Evolutionary conservation across 2,113 vertebrate species (phyloP).

Genomic region (Turdus rufiventris): DNA sequence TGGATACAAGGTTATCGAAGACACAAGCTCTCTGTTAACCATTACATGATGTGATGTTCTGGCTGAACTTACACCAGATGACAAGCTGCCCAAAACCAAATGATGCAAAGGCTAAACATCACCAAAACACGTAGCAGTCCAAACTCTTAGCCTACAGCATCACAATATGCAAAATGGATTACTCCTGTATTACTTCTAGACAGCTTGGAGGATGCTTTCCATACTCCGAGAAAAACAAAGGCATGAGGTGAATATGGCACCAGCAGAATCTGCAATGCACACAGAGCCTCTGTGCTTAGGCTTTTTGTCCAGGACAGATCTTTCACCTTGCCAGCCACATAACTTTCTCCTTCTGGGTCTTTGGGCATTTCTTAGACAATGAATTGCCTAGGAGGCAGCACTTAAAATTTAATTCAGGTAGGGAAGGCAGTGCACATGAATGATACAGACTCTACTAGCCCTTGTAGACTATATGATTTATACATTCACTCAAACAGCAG

Average conservation of each 20-base stretch:
- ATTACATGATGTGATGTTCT: neutral
- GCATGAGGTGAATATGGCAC: neutral
- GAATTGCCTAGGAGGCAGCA: slow-evolving; percentile 6
- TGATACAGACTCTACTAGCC: neutral
- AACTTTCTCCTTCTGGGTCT: neutral
- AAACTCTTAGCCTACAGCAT: neutral
- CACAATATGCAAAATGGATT: neutral
- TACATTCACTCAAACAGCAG: neutral
- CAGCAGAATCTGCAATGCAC: neutral
- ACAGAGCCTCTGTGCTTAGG: neutral
- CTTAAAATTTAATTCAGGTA: slow-evolving; percentile 21
- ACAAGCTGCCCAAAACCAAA: neutral
- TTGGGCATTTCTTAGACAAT: neutral
- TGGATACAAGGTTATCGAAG: neutral
- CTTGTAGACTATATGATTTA: slow-evolving; percentile 16
- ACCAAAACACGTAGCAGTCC: neutral
- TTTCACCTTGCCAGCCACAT: slow-evolving; percentile 34
- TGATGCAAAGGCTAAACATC: neutral
- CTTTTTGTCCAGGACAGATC: neutral
- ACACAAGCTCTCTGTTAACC: neutral
- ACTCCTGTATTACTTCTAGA: neutral
- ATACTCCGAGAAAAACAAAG: neutral
- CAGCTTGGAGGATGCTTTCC: neutral
- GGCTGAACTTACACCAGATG: neutral
- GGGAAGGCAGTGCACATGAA: neutral